Percentiles rank a stretch among this genome's conserved stretches.
These are phyloP conservation scores for Chlamydotis undulata DNA, from an alignment of 2,113 vertebrate genomes.

Conservation along the genomic window DNA sequence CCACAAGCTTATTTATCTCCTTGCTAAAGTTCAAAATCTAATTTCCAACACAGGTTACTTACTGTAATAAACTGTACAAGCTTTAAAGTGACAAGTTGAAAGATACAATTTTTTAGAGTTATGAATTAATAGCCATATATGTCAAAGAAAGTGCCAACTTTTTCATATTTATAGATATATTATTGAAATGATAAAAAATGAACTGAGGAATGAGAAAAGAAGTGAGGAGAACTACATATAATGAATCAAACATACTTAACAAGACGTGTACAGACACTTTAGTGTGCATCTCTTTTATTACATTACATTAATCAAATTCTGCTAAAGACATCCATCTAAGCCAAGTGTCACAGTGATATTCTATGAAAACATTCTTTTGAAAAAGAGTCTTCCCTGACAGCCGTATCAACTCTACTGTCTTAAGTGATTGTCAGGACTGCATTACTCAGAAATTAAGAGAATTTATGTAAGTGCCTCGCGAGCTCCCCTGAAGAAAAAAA, in stretches of 20 bases:
- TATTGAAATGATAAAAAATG: constrained; percentile 91
- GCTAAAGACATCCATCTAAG: constrained; percentile 84
- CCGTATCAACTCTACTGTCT: constrained; percentile 83
- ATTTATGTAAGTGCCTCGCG: constrained; percentile 82
- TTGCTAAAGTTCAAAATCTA: constrained; percentile 83
- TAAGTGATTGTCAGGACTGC: constrained; percentile 85
- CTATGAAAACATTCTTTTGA: constrained; percentile 81
- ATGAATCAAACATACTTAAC: constrained; percentile 90
- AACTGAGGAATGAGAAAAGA: constrained; percentile 81
- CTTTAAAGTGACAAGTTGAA: constrained; percentile 84
- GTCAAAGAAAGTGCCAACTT: constrained; percentile 88
- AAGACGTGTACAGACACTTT: constrained; percentile 87
- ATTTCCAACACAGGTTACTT: constrained; percentile 84
- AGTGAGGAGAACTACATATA: constrained; percentile 82
- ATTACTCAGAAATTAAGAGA: constrained; percentile 91
- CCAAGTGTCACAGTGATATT: constrained; percentile 82
- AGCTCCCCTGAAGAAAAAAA: constrained; percentile 81
- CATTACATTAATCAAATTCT: constrained; percentile 89
- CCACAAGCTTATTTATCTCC: constrained; percentile 81
- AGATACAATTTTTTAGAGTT: constrained; percentile 84
- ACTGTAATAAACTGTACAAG: constrained; percentile 80
- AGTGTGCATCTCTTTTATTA: constrained; percentile 89
- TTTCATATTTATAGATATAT: constrained; percentile 93
- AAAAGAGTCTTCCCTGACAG: constrained; percentile 82
- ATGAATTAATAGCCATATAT: constrained; percentile 83